Evolutionary conservation across 2,113 vertebrate genomes (phyloP).

Genomic region (Alectura lathami): DNA sequence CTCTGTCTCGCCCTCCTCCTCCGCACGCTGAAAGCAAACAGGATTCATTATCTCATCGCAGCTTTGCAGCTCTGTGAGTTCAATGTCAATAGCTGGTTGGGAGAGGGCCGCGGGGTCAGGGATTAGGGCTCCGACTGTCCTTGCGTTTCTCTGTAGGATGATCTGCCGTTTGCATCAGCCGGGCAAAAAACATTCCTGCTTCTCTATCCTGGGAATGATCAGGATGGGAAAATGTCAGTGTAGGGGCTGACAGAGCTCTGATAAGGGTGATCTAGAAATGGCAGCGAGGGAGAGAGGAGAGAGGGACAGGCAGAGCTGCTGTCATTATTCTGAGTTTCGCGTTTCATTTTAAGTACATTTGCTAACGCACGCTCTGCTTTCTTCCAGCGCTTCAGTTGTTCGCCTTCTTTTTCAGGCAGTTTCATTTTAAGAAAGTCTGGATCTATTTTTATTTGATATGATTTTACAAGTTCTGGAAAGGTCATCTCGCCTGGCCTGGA

Average conservation of each 20-base stretch:
- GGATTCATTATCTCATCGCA: slow-evolving; percentile 76
- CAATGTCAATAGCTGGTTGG: slow-evolving; percentile 84
- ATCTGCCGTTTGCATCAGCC: slow-evolving; percentile 77
- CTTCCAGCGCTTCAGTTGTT: background rate
- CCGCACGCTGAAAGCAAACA: slow-evolving; percentile 52
- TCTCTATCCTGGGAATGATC: slow-evolving; percentile 79
- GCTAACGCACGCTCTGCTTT: background rate
- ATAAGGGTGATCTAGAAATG: slow-evolving; percentile 75
- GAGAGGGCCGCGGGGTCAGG: slow-evolving; percentile 76
- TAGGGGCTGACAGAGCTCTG: slow-evolving; percentile 80
- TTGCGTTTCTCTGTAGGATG: slow-evolving; percentile 76
- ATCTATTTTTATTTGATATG: slow-evolving; percentile 73
- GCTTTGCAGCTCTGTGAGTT: slow-evolving; percentile 73
- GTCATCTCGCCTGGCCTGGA: slow-evolving; percentile 67
- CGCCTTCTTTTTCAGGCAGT: background rate
- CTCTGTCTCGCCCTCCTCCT: slow-evolving; percentile 24
- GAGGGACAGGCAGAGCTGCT: slow-evolving; percentile 32
- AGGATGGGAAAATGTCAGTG: slow-evolving; percentile 84
- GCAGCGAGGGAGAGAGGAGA: background rate
- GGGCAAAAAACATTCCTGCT: slow-evolving; percentile 28
- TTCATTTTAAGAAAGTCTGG: slow-evolving; percentile 60
- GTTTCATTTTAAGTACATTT: slow-evolving; percentile 56
- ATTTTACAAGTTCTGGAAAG: slow-evolving; percentile 70
- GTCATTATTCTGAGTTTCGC: slow-evolving; percentile 52
- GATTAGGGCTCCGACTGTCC: slow-evolving; percentile 80